These are phyloP conservation scores for Sphaeramia orbicularis DNA, from an alignment of 2,797 vertebrate genomes.

Conservation along the genomic window DNA sequence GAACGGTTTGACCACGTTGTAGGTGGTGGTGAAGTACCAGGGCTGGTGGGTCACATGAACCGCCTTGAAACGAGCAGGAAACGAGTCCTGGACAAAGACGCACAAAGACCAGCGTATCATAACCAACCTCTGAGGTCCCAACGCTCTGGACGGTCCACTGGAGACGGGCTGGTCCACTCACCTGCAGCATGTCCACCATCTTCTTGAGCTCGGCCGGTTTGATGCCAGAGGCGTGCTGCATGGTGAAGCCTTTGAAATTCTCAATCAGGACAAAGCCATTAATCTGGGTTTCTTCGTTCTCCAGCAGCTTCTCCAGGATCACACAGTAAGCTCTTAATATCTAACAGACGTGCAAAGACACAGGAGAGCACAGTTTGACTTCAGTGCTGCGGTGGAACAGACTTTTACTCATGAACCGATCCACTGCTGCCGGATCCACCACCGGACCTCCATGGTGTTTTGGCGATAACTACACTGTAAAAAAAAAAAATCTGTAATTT, in stretches of 20 bases:
- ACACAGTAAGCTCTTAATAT: conserved; percentile 96
- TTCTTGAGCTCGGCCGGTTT: conserved; percentile 95
- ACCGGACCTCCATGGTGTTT: too few species aligned
- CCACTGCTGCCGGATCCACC: too few species aligned
- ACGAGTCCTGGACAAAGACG: conserved; percentile 89
- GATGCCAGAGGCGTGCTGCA: conserved; percentile 96
- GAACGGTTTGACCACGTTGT: conserved; percentile 96
- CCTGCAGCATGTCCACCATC: conserved; percentile 99
- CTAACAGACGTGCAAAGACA: conserved; percentile 71
- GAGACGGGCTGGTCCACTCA: conserved; percentile 67
- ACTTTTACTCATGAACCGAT: background rate
- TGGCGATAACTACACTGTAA: too few species aligned
- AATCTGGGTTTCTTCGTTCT: conserved; percentile 98
- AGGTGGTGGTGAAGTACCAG: conserved; percentile 99
- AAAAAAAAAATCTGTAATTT: too few species aligned
- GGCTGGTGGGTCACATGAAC: conserved; percentile 97
- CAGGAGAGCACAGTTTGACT: background rate
- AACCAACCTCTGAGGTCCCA: background rate
- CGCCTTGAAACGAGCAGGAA: conserved; percentile 97
- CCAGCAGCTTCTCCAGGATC: conserved; percentile 95
- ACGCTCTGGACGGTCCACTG: background rate
- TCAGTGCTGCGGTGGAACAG: too few species aligned
- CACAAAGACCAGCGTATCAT: background rate
- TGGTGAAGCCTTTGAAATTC: conserved; percentile 97
- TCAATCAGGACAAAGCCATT: conserved; percentile 98